Evolutionary conservation across 2,797 vertebrate species (phyloP), one percentile per base, ranked within the genome.

Genomic region (Pangasius larnaudii): DNA sequence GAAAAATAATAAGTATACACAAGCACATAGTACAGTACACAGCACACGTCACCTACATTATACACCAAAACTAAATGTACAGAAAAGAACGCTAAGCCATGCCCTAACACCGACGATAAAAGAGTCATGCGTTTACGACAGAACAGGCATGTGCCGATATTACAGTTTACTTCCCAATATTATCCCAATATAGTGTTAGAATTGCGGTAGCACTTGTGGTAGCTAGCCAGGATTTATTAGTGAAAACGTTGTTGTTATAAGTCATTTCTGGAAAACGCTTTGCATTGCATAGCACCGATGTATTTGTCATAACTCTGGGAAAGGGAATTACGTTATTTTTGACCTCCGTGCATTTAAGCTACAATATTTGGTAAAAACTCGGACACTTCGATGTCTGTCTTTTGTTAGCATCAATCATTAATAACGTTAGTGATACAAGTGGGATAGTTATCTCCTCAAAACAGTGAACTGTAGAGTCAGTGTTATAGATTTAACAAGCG

Each of bases 11-110:
- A 86, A 72, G 59, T 19, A 71, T 82, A 91, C 87, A 74, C 19
- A 89, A 4, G 46, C 84, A 61, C 89, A 87, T 80, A 72, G 39
- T 87, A 87, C 86, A 90, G 86, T 63, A 87, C 85, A 85, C 84
- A 71, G 49, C 79, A 88, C 63, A 86, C 79, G 27, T 79, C 58
- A 69, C 59, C n/a, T 42, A 86, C 51, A 46, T 58, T 51, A 86
- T 74, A 86, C 67, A 81, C 27, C 24, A 83, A 89, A 90, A 89
- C 83, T 58, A 88, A 90, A 89, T 30, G 30, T 78, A 84, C 61
- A 42, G 53, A 88, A 88, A 88, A 88, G 84, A 71, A 85, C 63
- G 86, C 24, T 14, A 61, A 85, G 84, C 51, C 86, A 89, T 71
- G 85, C 85, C 46, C 65, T 30, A 81, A 80, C 80, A 39, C 51